Percentiles rank a stretch among this genome's conserved stretches.
Conservation (phyloP, 2,113 vertebrate genomes). For the Poicephalus meyeri region DNA sequence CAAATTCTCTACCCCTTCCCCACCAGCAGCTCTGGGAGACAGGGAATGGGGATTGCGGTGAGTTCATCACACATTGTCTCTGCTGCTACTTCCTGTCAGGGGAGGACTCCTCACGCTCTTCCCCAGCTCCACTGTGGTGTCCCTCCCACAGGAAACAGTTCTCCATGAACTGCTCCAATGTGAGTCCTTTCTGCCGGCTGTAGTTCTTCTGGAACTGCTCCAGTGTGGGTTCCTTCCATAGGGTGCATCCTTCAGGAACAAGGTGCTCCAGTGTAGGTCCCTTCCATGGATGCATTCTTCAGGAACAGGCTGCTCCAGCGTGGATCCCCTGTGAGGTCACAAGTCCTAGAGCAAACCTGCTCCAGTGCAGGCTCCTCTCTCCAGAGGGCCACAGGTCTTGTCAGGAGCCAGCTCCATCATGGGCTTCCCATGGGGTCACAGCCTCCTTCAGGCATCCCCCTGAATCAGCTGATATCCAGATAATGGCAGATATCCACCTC, state of each 20-base stretch:
- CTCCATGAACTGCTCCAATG: not conserved
- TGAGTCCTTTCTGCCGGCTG: not conserved
- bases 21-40: too few relatives aligned
- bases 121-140: not conserved
- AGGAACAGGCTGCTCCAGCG: not conserved
- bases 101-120: not conserved
- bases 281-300: not conserved
- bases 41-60: not conserved
- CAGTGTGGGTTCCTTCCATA: not conserved
- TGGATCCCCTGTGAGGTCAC: not conserved
- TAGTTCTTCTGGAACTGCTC: not conserved
- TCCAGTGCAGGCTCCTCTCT: not conserved
- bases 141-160: not conserved
- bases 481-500: not conserved
- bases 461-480: not conserved
- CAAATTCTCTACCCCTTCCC: not conserved
- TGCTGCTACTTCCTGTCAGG: not conserved
- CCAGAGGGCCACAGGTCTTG: not conserved
- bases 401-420: not conserved
- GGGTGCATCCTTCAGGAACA: not conserved
- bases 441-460: not conserved
- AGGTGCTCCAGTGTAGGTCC: not conserved
- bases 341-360: not conserved
- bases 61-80: not conserved
- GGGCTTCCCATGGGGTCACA: not conserved